phyloP scores from a whole-genome alignment of 2,888 invertebrate genomes.

The Amiota minor region DNA sequence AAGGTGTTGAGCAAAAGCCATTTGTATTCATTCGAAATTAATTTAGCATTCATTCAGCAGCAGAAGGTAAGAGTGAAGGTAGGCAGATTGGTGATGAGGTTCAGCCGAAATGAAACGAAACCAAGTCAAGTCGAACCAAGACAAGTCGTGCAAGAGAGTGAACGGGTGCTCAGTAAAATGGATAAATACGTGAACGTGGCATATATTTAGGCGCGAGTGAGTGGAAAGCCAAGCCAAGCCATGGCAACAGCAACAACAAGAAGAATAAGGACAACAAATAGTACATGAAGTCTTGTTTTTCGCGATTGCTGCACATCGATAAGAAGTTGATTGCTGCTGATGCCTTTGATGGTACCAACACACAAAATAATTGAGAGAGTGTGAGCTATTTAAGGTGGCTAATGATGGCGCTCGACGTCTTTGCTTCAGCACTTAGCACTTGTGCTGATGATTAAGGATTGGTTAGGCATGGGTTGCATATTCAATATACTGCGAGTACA shows the following conservation, averaged over 20 bases:
- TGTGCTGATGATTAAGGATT: neutral
- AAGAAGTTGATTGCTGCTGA: constrained; percentile 58
- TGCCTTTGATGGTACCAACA: constrained; percentile 19
- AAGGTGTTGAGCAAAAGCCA: constrained; percentile 60
- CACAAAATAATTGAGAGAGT: neutral
- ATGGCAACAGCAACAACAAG: constrained; percentile 9
- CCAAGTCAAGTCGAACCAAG: no score
- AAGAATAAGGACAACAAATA: constrained; percentile 35
- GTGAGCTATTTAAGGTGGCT: no score
- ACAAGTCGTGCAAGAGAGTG: neutral
- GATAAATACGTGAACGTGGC: constrained; percentile 67
- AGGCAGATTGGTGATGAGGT: constrained; percentile 11
- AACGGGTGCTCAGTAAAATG: constrained; percentile 57
- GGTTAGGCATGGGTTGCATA: constrained; percentile 32
- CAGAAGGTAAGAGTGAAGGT: neutral
- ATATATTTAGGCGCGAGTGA: constrained; percentile 56
- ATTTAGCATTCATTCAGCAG: constrained; percentile 57
- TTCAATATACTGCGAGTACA: constrained; percentile 55
- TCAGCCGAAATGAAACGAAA: constrained; percentile 1
- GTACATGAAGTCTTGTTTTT: no score
- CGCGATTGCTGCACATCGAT: constrained; percentile 49
- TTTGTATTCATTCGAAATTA: constrained; percentile 67
- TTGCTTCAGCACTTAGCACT: neutral
- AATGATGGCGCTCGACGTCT: neutral
- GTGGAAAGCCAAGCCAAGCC: neutral